Base-by-base conservation (phyloP, 1,140 invertebrate species). In the Procambarus virginalis region DNA sequence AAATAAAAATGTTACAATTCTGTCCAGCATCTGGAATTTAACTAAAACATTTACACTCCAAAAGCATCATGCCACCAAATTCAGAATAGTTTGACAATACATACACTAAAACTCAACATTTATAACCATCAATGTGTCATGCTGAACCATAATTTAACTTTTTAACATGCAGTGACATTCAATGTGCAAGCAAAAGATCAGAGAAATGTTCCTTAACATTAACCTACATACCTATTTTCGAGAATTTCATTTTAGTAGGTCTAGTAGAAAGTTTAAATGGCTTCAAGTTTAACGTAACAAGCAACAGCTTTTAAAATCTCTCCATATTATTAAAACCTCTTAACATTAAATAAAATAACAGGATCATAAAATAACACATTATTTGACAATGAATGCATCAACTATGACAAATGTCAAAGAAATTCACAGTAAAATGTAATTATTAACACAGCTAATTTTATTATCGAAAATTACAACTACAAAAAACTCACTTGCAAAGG, bases 151-250 rank as follows among this genome's bases (percentile, higher is more conserved):
- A 73, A 73, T 34, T 34, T 8, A 73, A 73, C 34, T 34, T 34
- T 34, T 20, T 73, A 73, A 73, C 68, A 73, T 73, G 68, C 68
- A 73, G 2, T 73, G 68, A 73, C 68, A 73, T 73, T 22, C n/a
- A 4, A n/a, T 73, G 10, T 73, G 68, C 68, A 73, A 73, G 20
- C 22, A 73, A 4, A 73, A 34, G 60, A 64, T 64, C 14, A 64
- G 60, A 64, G 14, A 64, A 64, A 64, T 14, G 4, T 64, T 20
- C 17, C 3, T 17, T 9, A 14, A 68, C 12, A 20, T 22, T 34
- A 73, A 34, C 10, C 68, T 34, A 73, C 68, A 73, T 34, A 73
- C 22, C 68, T 73, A 73, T 34, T 22, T 73, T 20, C 12, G 60
- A 64, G 10, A 64, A 64, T 34, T 34, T 73, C 8, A 73, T 9